A percentile compares a stretch with the other conserved stretches of the same genome.
Evolutionary conservation across 2,888 invertebrate species (phyloP).

Genomic region (Coelinius sp.): DNA sequence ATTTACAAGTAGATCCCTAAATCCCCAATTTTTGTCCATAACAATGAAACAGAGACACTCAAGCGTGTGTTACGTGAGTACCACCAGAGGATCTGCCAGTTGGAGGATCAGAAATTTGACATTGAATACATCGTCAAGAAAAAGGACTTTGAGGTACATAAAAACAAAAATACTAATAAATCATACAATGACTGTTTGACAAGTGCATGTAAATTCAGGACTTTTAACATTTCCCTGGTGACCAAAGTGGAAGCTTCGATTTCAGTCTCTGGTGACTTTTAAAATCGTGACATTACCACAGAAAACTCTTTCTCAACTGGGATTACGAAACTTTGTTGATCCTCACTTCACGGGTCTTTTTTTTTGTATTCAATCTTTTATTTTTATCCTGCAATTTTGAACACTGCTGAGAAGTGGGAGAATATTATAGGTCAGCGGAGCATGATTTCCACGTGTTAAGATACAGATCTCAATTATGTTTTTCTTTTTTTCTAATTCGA

Average conservation of each 20-base stretch:
- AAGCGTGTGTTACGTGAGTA: conserved; percentile 86
- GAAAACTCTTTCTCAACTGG: background rate
- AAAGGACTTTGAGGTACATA: conserved; percentile 97
- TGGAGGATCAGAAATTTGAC: conserved; percentile 98
- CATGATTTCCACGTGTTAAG: background rate
- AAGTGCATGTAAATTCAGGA: background rate
- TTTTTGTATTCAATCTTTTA: background rate
- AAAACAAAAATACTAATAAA: conserved; percentile 4
- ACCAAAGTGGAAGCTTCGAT: conserved; percentile 20
- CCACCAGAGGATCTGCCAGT: conserved; percentile 87
- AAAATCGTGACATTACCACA: conserved; percentile 28
- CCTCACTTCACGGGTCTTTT: conserved; percentile 3
- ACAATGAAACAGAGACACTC: conserved; percentile 78
- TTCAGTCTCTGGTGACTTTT: conserved; percentile 35
- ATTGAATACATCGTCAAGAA: conserved; percentile 97
- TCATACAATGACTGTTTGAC: background rate
- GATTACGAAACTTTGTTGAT: conserved; percentile 28
- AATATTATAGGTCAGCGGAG: background rate
- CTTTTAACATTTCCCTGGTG: background rate
- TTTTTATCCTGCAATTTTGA: background rate
- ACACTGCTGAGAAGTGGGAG: background rate
- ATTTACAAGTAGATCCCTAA: background rate
- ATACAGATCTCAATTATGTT: background rate
- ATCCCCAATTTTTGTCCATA: conserved; percentile 35
- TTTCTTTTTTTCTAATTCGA: too few relatives aligned